Base-by-base conservation (phyloP, 2,113 vertebrate genomes). In the Baryphthengus martii region DNA sequence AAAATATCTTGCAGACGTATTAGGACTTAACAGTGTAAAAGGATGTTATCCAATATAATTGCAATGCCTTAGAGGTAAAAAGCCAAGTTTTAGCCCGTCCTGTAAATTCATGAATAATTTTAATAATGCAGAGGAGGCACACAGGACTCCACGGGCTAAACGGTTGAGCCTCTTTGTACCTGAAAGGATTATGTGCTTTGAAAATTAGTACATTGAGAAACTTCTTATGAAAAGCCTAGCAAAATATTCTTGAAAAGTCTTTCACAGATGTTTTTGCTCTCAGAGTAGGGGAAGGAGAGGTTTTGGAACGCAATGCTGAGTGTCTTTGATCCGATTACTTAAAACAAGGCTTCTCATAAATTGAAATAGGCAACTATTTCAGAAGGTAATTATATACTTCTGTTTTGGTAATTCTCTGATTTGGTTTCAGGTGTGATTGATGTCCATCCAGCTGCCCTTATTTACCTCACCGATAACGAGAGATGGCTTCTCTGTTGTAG, bases 401-500 rank as follows among this genome's bases (percentile, higher is more conserved):
- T 0, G 6, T 61, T 88, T 95, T 66, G 63, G 77, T 72, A 71
- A 88, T 68, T 83, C 52, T 95, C 68, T 63, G 23, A 61, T 86
- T 85, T 3, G 6, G 52, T 92, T 95, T 92, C 77, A 40, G 55
- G 61, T 81, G 80, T 78, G 83, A 88, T 86, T 93, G 90, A 87
- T 95, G 72, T 89, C 40, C 70, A 86, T 95, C 65, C 91, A 89
- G 35, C 50, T 94, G 59, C 71, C 79, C 53, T 80, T 84, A 70
- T 93, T 87, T 93, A 71, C 80, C 73, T 79, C 63, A 61, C 58
- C 53, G 47, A 87, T 91, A 88, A 79, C 4, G 37, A 85, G 28
- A 52, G 85, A 62, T 53, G 47, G 16, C 66, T 91, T 87, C 75
- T 33, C 24, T 77, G 40, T n/a, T 90, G 78, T 31, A 77, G 45